A percentile compares a stretch with the other conserved stretches of the same genome.
phyloP scores from a whole-genome alignment of 2,888 invertebrate species.

The Cryptops parisi region DNA sequence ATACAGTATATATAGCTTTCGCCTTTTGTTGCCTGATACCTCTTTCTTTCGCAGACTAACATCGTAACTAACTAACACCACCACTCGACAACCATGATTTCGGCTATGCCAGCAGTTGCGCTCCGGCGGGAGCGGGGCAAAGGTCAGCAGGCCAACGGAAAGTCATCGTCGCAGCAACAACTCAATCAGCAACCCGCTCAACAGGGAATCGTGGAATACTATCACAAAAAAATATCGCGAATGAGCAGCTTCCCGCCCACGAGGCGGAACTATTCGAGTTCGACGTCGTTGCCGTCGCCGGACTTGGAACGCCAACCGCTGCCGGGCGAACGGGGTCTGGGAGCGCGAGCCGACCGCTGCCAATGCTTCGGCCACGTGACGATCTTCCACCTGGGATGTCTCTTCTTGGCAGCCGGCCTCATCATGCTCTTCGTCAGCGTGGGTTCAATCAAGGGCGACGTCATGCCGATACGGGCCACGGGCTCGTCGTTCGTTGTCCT shows the following conservation, averaged over 20 bases:
- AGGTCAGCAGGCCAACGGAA: not conserved
- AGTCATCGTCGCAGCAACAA: not conserved
- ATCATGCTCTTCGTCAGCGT: slow-evolving; percentile 17
- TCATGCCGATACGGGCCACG: slow-evolving; percentile 12
- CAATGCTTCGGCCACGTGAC: slow-evolving; percentile 13
- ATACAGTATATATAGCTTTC: too few species aligned
- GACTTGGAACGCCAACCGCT: slow-evolving; percentile 7
- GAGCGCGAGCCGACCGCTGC: slow-evolving; percentile 1
- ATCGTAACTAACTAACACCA: too few species aligned
- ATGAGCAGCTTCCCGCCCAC: slow-evolving; percentile 12
- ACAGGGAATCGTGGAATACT: slow-evolving; percentile 16
- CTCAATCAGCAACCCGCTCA: not conserved
- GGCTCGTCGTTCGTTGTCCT: slow-evolving; percentile 16
- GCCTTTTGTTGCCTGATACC: too few species aligned
- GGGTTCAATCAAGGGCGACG: slow-evolving; percentile 15
- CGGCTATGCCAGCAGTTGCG: slow-evolving; percentile 74
- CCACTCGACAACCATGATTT: slow-evolving; percentile 77
- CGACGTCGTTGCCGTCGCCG: slow-evolving; percentile 14
- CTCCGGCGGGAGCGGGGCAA: slow-evolving; percentile 55
- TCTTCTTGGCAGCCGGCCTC: slow-evolving; percentile 14
- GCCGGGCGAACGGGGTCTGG: slow-evolving; percentile 9
- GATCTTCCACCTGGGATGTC: slow-evolving; percentile 16
- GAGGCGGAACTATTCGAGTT: slow-evolving; percentile 13
- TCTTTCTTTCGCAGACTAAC: too few species aligned
- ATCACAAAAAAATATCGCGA: slow-evolving; percentile 15